These are phyloP conservation scores for Cyclophora punctaria DNA, from an alignment of 2,888 invertebrate genomes.

Conservation along the genomic window DNA sequence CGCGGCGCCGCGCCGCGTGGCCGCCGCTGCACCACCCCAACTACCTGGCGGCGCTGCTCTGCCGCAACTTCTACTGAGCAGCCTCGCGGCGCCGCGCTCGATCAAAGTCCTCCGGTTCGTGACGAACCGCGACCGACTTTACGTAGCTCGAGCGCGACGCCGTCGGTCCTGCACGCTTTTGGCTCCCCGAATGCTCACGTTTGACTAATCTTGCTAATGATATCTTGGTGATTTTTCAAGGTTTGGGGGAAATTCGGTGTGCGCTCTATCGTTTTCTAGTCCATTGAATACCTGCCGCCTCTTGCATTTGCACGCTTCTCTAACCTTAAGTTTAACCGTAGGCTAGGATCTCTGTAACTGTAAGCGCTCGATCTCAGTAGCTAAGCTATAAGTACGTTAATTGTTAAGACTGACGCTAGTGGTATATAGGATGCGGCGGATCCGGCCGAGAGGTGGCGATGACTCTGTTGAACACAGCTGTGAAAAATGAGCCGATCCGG, in stretches of 20 bases:
- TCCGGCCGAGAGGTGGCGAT: conserved; percentile 23
- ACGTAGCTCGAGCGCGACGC: conserved; percentile 14
- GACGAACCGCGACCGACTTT: conserved; percentile 22
- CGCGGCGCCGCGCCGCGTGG: conserved; percentile 24
- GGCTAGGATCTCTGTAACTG: conserved; percentile 13
- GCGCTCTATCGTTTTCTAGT: conserved; percentile 6
- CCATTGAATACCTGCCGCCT: conserved; percentile 15
- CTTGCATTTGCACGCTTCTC: conserved; percentile 14
- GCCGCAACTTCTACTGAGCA: conserved; percentile 61
- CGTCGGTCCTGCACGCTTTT: conserved; percentile 16
- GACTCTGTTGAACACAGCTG: conserved; percentile 15
- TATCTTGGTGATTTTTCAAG: conserved; percentile 10
- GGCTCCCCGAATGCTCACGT: conserved; percentile 19
- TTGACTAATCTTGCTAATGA: conserved; percentile 10
- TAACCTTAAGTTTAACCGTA: conserved; percentile 20
- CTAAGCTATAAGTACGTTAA: conserved; percentile 34
- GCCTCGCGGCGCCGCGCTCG: conserved; percentile 16
- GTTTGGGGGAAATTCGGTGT: conserved; percentile 14
- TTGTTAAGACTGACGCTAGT: conserved; percentile 47
- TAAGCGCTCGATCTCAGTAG: conserved; percentile 24
- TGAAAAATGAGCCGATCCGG: conserved; percentile 16
- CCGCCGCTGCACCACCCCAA: conserved; percentile 56
- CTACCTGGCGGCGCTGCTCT: conserved; percentile 64
- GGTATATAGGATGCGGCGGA: conserved; percentile 26
- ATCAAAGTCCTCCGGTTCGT: conserved; percentile 32